Evolutionary conservation across 2,888 invertebrate species (phyloP), one percentile per base, ranked within the genome.

Genomic region (Unio delphinus): DNA sequence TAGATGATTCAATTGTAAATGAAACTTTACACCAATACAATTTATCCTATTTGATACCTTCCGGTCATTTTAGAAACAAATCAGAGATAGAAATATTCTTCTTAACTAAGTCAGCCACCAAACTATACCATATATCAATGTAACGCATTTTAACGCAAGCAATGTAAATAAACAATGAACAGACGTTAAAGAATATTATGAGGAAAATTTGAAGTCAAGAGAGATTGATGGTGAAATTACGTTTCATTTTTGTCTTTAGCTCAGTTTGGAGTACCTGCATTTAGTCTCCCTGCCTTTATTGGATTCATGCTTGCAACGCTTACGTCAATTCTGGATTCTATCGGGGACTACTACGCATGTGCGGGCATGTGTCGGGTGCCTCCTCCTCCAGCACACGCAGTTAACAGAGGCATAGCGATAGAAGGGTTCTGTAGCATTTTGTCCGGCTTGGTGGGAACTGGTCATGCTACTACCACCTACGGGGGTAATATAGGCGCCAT

Each of bases 401-500:
- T 96, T 81, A 96, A 96, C 90, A 92, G 96, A 55, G 87, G 87
- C 15, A 83, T 87, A 30, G 80, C 94, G 61, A 93, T 94, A 0
- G 96, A 96, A 89, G 96, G 95, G 0, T 88, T 95, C 1, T 95
- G 95, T 58, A 95, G 95, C 0, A 91, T 95, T 69, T 89, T 96
- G 59, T 95, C 95, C 0, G 96, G 95, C 0, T 91, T 95, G 8
- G 94, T 95, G 93, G 96, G 96, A 20, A 93, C 94, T 57, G 95
- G 95, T 1, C 95, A 95, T 85, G 95, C 95, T 0, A 95, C 95
- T 65, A 96, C 95, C 83, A 95, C 95, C 1, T 96, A 96, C 84
- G 95, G 95, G 28, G 95, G 95, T 87, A 96, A 96, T 89, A 96
- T 96, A 58, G 96, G 96, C 0, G 95, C 95, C 1, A 95, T 96